Percentiles rank a stretch among this genome's conserved stretches.
Conservation (phyloP, 1,140 invertebrate genomes). For the Magallana gigas region DNA sequence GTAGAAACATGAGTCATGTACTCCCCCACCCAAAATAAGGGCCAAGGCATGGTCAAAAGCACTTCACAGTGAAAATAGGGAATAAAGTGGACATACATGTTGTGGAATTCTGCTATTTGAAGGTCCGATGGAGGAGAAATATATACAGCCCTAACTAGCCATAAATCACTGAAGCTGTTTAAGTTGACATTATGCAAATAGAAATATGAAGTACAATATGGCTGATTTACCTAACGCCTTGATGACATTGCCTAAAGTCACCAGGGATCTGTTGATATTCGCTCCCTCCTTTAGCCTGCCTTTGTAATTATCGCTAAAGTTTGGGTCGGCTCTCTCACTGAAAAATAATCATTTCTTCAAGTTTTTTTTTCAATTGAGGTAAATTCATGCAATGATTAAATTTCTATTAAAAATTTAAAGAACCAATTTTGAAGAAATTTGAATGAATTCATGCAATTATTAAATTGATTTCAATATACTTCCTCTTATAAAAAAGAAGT, state of each 20-base stretch:
- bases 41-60: not conserved
- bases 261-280: conserved; percentile 95
- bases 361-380: too few relatives aligned
- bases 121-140: not conserved
- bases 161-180: conserved; percentile 36
- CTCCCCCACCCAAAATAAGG: conserved; percentile 2
- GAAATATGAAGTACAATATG: conserved; percentile 23
- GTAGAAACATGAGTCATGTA: not conserved
- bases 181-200: not conserved
- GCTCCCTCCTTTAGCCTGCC: conserved; percentile 90
- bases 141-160: not conserved
- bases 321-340: conserved; percentile 75
- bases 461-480: too few relatives aligned
- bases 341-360: conserved; percentile 46
- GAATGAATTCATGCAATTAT: too few relatives aligned
- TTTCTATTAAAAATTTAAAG: too few relatives aligned
- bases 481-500: too few relatives aligned
- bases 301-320: conserved; percentile 78
- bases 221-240: conserved; percentile 85
- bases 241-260: conserved; percentile 91
- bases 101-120: not conserved
- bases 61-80: not conserved
- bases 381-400: too few relatives aligned
- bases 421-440: too few relatives aligned
- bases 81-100: not conserved